These are phyloP conservation scores for Cordilura impudica DNA, from an alignment of 2,888 invertebrate genomes.

Conservation along the genomic window DNA sequence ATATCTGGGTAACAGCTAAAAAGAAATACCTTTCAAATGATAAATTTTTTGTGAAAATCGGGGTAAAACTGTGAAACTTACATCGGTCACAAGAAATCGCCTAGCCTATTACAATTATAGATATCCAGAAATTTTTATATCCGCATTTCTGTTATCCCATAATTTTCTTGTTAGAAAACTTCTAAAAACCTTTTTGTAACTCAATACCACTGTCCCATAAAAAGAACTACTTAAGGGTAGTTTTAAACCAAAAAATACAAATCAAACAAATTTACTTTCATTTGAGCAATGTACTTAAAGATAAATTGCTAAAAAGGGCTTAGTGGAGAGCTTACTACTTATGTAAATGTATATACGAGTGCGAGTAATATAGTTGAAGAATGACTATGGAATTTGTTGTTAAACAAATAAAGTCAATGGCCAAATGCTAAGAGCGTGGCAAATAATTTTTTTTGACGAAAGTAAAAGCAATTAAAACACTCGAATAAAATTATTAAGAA, in stretches of 20 bases:
- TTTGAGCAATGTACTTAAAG: constrained; percentile 53
- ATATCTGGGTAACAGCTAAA: too few species aligned
- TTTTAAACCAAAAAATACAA: constrained; percentile 14
- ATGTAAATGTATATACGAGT: constrained; percentile 33
- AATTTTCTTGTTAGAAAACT: too few species aligned
- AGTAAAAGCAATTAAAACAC: not conserved
- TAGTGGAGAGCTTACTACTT: constrained; percentile 53
- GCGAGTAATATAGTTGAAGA: constrained; percentile 29
- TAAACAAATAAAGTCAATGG: constrained; percentile 61
- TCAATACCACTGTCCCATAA: constrained; percentile 25
- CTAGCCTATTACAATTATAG: too few species aligned
- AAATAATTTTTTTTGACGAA: not conserved
- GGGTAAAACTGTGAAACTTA: too few species aligned
- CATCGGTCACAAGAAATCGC: too few species aligned
- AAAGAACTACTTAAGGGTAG: constrained; percentile 43
- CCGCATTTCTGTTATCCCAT: too few species aligned
- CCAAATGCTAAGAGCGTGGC: constrained; percentile 26
- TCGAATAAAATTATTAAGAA: not conserved
- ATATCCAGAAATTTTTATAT: too few species aligned
- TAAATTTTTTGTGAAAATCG: too few species aligned
- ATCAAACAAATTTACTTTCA: constrained; percentile 58
- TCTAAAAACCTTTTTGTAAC: not conserved
- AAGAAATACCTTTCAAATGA: too few species aligned
- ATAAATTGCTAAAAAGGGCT: constrained; percentile 56
- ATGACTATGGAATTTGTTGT: constrained; percentile 50